Percentiles rank a stretch among this genome's conserved stretches.
Conservation (phyloP, 2,888 invertebrate species). For the Mesochorus sp. region DNA sequence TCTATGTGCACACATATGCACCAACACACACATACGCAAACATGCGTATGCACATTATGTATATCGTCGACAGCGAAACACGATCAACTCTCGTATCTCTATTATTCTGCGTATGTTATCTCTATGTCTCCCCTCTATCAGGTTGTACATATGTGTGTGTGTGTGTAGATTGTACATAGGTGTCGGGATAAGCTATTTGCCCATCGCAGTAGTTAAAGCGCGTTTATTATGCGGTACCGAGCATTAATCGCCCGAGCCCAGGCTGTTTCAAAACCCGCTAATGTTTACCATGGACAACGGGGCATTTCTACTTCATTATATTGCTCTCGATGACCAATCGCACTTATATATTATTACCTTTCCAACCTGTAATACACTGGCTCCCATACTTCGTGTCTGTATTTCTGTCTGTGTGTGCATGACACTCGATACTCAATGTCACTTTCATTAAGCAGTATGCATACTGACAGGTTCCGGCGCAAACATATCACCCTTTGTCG, state of each 20-base stretch:
- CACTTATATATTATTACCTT: constrained; percentile 54
- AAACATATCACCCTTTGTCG: neutral
- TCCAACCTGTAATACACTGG: neutral
- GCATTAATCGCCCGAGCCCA: constrained; percentile 56
- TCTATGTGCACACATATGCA: neutral
- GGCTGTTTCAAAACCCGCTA: constrained; percentile 36
- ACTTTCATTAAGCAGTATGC: constrained; percentile 42
- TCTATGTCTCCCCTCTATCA: constrained; percentile 22
- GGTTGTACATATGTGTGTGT: neutral
- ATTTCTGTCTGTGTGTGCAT: neutral
- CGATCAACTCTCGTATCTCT: constrained; percentile 59
- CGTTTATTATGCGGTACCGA: constrained; percentile 56
- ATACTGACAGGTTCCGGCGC: neutral
- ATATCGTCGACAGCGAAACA: constrained; percentile 15
- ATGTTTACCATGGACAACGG: constrained; percentile 53
- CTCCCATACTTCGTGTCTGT: neutral
- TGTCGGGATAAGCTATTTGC: constrained; percentile 59
- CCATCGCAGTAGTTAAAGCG: constrained; percentile 54
- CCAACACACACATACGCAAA: neutral
- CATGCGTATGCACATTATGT: constrained; percentile 17
- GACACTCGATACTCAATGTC: constrained; percentile 22
- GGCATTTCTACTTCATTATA: constrained; percentile 59
- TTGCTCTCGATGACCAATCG: constrained; percentile 57
- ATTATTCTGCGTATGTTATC: constrained; percentile 57
- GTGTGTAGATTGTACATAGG: constrained; percentile 13